phyloP scores from a whole-genome alignment of 2,113 vertebrate genomes.

The Dasyurus viverrinus region DNA sequence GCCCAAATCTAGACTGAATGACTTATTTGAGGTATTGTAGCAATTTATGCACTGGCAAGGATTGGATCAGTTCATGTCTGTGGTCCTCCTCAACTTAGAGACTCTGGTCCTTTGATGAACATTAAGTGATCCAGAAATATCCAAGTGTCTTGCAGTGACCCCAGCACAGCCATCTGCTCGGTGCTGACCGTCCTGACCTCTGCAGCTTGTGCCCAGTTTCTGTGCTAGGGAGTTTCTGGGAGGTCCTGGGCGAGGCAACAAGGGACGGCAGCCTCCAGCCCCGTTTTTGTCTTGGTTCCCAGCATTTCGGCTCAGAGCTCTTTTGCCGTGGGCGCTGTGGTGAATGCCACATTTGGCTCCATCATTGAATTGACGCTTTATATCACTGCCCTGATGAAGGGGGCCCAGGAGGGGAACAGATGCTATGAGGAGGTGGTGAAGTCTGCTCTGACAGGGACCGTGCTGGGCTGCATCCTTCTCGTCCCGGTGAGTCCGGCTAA shows the following conservation, averaged over 20 bases:
- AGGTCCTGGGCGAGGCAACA: background rate
- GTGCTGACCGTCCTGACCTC: background rate
- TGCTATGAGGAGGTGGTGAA: slow-evolving; percentile 93
- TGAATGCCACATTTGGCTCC: slow-evolving; percentile 93
- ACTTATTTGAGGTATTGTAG: background rate
- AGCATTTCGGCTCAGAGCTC: slow-evolving; percentile 94
- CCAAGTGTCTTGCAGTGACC: background rate
- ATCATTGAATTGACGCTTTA: slow-evolving; percentile 94
- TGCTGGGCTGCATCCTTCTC: slow-evolving; percentile 91
- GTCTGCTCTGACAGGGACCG: slow-evolving; percentile 88
- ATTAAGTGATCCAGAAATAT: background rate
- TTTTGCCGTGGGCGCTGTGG: slow-evolving; percentile 92
- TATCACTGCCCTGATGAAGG: slow-evolving; percentile 91
- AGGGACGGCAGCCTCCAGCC: background rate
- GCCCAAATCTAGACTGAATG: background rate
- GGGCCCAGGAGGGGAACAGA: slow-evolving; percentile 82
- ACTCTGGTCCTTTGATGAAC: background rate
- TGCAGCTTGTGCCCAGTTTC: background rate
- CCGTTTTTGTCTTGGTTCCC: background rate
- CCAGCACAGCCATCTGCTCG: background rate
- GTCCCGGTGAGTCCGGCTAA: slow-evolving; percentile 86
- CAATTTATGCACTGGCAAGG: background rate
- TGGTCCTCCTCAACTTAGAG: background rate
- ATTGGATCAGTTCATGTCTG: background rate
- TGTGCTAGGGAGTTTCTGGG: background rate